Base-by-base conservation (phyloP, 2,888 invertebrate species). In the Callyntrura guangdongensis region DNA sequence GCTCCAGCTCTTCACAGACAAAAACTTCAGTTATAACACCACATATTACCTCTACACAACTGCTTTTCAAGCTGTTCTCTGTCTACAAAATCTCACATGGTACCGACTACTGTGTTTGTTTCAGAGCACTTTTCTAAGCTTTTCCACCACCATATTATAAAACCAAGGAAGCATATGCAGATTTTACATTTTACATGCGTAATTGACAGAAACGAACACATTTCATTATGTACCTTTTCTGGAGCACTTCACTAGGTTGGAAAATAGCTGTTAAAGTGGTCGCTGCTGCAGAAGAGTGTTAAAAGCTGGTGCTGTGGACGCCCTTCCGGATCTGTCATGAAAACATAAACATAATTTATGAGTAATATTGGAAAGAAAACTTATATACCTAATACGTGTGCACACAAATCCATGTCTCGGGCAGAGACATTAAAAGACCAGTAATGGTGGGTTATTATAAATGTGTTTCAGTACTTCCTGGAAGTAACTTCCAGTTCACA, bases 341-440 rank as follows among this genome's bases (percentile, higher is more conserved):
- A 81, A 87, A 67, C 79, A 87, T 87, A 79, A 87, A 87, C 86
- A 79, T 79, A 87, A 87, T 87, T 81, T 87, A 87, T 87, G 79
- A 87, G 86, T 64, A 79, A 81, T 53, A 77, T 49, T 56, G 27
- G 79, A 84, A 20, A 11, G 53, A 79, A 64, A 14, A 56, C 14
- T n/a, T 14, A 14, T 56, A 11, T 6, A 6, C 2, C 14, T 14
- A 56, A 6, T 14, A 5, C 8, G 27, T 1, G 69, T 17, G 20
- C 36, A 56, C 8, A 53, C 53, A 56, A 22, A 4, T 20, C 3
- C 83, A 4, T 64, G 53, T 22, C 17, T 53, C 12, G 45, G 9
- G 9, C 17, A n/a, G 27, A 6, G n/a, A n/a, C n/a, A n/a, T n/a
- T n/a, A n/a, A n/a, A n/a, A n/a, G n/a, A n/a, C n/a, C n/a, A n/a